These are phyloP conservation scores for Epinephelus cyanopodus DNA, from an alignment of 2,113 vertebrate genomes.

Conservation along the genomic window DNA sequence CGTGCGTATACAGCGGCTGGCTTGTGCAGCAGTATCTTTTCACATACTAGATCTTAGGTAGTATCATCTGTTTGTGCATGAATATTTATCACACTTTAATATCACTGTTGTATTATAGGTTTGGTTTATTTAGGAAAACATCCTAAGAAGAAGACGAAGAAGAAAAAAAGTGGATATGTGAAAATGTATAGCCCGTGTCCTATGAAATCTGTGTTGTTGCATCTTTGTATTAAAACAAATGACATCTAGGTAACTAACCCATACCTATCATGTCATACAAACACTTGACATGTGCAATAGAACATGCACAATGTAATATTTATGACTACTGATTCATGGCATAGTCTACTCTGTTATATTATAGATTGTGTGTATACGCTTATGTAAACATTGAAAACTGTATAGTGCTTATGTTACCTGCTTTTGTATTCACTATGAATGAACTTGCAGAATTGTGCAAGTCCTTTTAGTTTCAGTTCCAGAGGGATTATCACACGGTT, in stretches of 20 bases:
- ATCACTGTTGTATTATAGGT: conserved; percentile 82
- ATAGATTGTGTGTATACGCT: conserved; percentile 81
- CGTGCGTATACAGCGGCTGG: conserved; percentile 49
- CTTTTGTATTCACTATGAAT: conserved; percentile 75
- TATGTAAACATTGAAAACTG: conserved; percentile 76
- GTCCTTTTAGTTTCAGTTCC: conserved; percentile 59
- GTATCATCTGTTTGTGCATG: conserved; percentile 82
- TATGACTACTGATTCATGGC: conserved; percentile 82
- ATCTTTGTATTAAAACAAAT: conserved; percentile 81
- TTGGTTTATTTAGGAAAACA: conserved; percentile 77
- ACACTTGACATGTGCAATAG: conserved; percentile 80
- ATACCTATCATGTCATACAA: conserved; percentile 70
- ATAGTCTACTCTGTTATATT: conserved; percentile 79
- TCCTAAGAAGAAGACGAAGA: conserved; percentile 62
- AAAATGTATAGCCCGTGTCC: conserved; percentile 82
- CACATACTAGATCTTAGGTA: conserved; percentile 74
- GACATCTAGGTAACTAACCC: conserved; percentile 72
- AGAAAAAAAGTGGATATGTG: conserved; percentile 75
- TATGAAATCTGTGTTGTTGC: conserved; percentile 79
- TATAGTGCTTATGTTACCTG: conserved; percentile 80
- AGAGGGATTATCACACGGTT: conserved; percentile 37
- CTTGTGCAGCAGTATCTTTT: conserved; percentile 71
- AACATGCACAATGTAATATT: conserved; percentile 80
- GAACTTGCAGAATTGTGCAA: conserved; percentile 71
- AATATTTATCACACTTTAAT: conserved; percentile 81